Evolutionary conservation across 37 sponge, comb jelly and placozoan genomes (phyloP).

Genomic region (Theonella swinhoei): DNA sequence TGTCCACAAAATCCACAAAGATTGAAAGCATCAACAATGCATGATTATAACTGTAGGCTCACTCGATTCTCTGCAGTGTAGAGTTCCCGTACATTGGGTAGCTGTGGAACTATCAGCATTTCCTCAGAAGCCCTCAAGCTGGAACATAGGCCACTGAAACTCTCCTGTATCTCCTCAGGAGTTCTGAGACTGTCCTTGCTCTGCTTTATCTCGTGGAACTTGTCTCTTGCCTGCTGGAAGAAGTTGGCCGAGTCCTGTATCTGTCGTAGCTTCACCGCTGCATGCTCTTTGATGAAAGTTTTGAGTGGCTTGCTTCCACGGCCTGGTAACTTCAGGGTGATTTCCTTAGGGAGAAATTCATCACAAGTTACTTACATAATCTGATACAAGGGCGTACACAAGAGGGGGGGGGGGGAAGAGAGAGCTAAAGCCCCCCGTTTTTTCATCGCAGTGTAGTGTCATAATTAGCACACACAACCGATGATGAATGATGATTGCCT

Average conservation of each 20-base stretch:
- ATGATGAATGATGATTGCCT: no score
- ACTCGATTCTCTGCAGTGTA: constrained; percentile 51
- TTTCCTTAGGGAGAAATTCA: no score
- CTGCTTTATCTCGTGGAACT: constrained; percentile 10
- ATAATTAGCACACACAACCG: no score
- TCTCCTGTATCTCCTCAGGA: constrained; percentile 23
- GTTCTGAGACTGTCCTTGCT: not conserved
- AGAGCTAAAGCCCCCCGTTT: no score
- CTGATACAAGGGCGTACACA: no score
- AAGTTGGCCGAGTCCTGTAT: constrained; percentile 75
- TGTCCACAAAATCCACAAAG: no score
- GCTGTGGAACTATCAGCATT: constrained; percentile 52
- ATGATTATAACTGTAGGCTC: no score
- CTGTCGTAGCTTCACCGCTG: constrained; percentile 79
- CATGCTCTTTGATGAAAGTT: constrained; percentile 75
- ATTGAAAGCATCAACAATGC: no score
- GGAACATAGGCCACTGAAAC: constrained; percentile 22
- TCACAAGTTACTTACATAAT: no score
- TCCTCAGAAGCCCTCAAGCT: constrained; percentile 31
- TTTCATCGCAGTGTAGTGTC: no score
- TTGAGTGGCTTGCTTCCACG: constrained; percentile 35
- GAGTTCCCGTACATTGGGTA: constrained; percentile 37
- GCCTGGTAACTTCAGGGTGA: constrained; percentile 56
- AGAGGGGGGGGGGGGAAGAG: not conserved
- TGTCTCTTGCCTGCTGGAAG: constrained; percentile 38